Percentiles rank a stretch among this genome's conserved stretches.
phyloP scores from a whole-genome alignment of 2,797 vertebrate species.

The Clarias pachynema region DNA sequence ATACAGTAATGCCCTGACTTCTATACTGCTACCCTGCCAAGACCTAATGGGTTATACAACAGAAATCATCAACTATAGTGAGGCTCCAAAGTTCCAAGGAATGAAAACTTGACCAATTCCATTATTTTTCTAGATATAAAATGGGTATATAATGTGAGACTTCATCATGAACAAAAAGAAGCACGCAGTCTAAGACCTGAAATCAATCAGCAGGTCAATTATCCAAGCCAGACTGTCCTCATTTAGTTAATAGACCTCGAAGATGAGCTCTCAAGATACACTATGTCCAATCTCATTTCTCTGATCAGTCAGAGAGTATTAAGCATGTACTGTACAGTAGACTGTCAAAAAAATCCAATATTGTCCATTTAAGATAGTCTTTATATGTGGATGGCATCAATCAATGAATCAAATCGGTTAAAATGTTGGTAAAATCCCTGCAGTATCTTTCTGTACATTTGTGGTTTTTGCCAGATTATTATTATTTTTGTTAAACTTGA shows the following conservation, averaged over 20 bases:
- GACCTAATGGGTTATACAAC: neutral
- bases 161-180: neutral
- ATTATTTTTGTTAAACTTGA: neutral
- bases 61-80: neutral
- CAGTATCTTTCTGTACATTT: neutral
- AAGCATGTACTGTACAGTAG: neutral
- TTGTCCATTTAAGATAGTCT: neutral
- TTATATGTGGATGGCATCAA: neutral
- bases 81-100: neutral
- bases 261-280: neutral
- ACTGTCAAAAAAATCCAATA: neutral
- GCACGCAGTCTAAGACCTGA: neutral
- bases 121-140: neutral
- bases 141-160: neutral
- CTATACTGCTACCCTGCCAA: neutral
- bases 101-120: neutral
- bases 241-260: neutral
- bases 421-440: neutral
- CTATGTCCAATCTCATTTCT: neutral
- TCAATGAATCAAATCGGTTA: neutral
- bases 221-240: neutral
- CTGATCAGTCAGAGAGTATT: neutral
- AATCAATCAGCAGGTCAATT: neutral
- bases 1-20: neutral
- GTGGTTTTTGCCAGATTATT: neutral